Evolutionary conservation across 2,113 vertebrate genomes (phyloP).

Genomic region (Bubalus kerabau): DNA sequence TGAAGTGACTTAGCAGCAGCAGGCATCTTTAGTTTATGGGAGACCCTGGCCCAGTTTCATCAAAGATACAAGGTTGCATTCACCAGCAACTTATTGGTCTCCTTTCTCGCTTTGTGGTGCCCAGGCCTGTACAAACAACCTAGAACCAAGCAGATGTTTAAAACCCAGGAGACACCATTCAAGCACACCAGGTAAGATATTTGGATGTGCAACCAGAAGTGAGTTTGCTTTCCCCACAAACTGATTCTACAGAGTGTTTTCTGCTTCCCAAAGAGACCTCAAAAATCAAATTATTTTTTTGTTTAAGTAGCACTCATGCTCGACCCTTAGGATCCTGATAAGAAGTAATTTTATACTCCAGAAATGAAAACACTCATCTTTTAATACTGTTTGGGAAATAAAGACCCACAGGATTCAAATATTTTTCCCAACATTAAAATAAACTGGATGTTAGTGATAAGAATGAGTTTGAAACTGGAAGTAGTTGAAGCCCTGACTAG

Average conservation of each 20-base stretch:
- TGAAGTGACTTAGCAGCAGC: no score
- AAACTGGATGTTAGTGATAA: neutral
- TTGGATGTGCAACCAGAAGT: neutral
- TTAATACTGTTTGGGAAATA: neutral
- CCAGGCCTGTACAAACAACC: neutral
- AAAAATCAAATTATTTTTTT: conserved; percentile 4
- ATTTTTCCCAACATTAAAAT: neutral
- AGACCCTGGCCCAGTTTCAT: neutral
- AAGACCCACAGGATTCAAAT: neutral
- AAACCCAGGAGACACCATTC: neutral
- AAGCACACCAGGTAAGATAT: neutral
- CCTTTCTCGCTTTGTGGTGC: neutral
- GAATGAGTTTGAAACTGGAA: neutral
- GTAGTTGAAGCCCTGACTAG: neutral
- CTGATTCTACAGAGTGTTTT: neutral
- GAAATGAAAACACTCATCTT: neutral
- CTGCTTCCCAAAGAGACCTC: neutral
- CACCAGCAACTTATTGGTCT: neutral
- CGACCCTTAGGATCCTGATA: neutral
- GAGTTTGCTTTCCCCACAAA: neutral
- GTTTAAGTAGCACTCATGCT: neutral
- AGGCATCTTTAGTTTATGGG: neutral
- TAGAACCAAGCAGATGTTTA: neutral
- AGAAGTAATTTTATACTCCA: neutral
- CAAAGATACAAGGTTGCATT: neutral